Percentiles rank a stretch among this genome's conserved stretches.
Evolutionary conservation across 2,888 invertebrate genomes (phyloP).

Genomic region (Hipparchia semele): DNA sequence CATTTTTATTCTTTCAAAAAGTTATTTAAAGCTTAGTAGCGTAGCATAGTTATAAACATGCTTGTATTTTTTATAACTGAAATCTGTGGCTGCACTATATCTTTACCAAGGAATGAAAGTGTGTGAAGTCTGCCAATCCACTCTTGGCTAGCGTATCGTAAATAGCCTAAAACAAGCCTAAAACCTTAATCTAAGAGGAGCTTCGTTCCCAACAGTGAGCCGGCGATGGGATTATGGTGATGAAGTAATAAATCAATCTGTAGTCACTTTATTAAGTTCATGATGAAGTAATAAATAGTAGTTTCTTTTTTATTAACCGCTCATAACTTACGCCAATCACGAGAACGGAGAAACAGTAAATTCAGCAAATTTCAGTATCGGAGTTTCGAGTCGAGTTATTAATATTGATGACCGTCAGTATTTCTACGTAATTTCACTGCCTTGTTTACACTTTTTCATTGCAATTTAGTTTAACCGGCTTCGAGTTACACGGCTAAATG

Average conservation of each 20-base stretch:
- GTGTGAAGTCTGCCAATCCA: too few relatives aligned
- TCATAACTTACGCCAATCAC: neutral
- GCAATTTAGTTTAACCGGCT: neutral
- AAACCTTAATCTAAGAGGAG: too few relatives aligned
- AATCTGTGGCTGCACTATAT: too few relatives aligned
- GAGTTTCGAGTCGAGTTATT: constrained; percentile 32
- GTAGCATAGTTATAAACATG: too few relatives aligned
- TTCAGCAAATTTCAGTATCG: constrained; percentile 28
- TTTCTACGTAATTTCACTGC: constrained; percentile 15
- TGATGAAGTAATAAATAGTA: neutral
- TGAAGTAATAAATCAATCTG: neutral
- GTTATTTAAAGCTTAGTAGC: too few relatives aligned
- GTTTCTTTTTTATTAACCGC: neutral
- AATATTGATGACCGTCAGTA: constrained; percentile 27
- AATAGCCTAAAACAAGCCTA: too few relatives aligned
- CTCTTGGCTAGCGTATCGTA: neutral
- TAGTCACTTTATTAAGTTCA: neutral
- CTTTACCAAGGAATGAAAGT: too few relatives aligned
- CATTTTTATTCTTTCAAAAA: too few relatives aligned
- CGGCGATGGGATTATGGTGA: too few relatives aligned
- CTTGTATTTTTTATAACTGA: too few relatives aligned
- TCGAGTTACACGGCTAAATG: neutral
- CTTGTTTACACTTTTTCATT: constrained; percentile 1
- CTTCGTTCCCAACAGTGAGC: too few relatives aligned
- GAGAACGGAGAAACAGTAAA: constrained; percentile 7